Base-by-base conservation (phyloP, 2,888 invertebrate species). In the Cephus spinipes region DNA sequence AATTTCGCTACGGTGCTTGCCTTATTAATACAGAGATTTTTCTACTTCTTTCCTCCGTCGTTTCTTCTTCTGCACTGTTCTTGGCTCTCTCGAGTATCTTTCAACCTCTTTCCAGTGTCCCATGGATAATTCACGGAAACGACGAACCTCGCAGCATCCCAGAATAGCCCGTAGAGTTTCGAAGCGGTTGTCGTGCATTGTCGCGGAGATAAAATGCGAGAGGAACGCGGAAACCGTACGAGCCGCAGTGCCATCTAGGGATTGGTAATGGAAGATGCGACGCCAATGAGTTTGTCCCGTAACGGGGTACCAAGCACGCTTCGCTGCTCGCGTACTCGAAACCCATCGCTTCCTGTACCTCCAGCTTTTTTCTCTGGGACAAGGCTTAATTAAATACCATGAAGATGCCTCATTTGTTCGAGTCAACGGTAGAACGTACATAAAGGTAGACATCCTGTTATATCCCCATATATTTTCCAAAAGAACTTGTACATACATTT, bases 331-430 rank as follows among this genome's bases (percentile, higher is more conserved):
- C 80, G 79, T 79, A 84, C 82, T 83, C 85, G 80, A 85, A 84
- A 86, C 87, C 82, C 86, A 84, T 85, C 80, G 82, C 85, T 85
- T 85, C 85, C 86, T 84, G 86, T 79, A 81, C 75, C 82, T 82
- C 79, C 82, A 76, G 81, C 87, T 87, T 87, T 84, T 85, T 85
- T 80, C 76, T 73, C 35, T 73, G 68, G 74, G 73, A 78, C 76
- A 78, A 77, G 83, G 80, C 79, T 84, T 85, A 82, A 84, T 85
- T 85, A 83, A 86, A 86, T 86, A 81, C 82, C 81, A 31, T 31
- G 73, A 40, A 71, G 71, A 71, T 71, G 33, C 71, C 75, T 68
- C 34, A 23, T 75, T 74, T 31, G 77, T 35, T 69, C 79, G 31
- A 31, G 71, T 33, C 71, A 33, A 71, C 71, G 33, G 33, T 31